Percentiles rank a stretch among this genome's conserved stretches.
Evolutionary conservation across 2,888 invertebrate genomes (phyloP).

Genomic region (Nezara viridula): DNA sequence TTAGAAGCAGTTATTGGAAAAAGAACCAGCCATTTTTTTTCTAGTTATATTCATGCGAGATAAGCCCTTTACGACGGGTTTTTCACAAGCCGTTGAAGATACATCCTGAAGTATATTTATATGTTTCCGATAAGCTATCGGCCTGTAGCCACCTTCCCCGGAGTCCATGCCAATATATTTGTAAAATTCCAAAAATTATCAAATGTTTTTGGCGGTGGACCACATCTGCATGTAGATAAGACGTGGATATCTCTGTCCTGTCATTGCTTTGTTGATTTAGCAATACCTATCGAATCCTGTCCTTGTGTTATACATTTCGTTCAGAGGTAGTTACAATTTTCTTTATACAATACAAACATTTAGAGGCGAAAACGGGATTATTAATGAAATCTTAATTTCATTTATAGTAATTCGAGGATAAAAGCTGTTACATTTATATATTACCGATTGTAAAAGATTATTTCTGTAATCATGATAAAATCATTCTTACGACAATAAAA

Average conservation of each 20-base stretch:
- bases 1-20: neutral
- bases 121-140: conserved; percentile 8
- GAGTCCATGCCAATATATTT: neutral
- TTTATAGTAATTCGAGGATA: no score
- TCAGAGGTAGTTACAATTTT: no score
- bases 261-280: neutral
- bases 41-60: neutral
- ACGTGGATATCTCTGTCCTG: neutral
- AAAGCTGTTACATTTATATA: no score
- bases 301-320: neutral
- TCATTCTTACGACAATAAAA: no score
- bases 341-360: no score
- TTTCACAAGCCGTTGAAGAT: neutral
- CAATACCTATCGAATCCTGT: neutral
- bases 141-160: neutral
- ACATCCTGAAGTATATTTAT: neutral
- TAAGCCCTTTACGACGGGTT: neutral
- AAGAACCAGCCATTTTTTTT: neutral
- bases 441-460: no score
- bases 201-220: conserved; percentile 15
- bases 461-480: no score
- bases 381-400: no score
- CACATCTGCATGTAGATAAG: conserved; percentile 30
- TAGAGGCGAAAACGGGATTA: no score
- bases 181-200: neutral